Evolutionary conservation across 2,888 invertebrate species (phyloP).

Genomic region (Esperia sulphurella): DNA sequence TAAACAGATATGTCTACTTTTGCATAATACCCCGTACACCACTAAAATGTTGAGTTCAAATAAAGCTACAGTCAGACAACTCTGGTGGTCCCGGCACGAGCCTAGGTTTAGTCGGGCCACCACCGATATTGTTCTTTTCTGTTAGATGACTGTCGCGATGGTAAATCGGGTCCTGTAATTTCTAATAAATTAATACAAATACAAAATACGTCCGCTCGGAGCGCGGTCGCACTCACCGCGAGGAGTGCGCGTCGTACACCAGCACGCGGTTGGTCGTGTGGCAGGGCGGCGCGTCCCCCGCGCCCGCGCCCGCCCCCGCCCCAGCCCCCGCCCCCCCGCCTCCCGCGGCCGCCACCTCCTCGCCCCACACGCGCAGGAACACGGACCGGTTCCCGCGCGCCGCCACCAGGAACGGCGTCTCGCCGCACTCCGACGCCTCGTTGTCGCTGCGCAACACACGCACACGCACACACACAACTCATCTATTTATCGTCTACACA

Average conservation of each 20-base stretch:
- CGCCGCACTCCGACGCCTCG: slow-evolving; percentile 81
- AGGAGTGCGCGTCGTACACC: slow-evolving; percentile 84
- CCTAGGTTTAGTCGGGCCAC: no score
- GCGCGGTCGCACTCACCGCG: background rate
- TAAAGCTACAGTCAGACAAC: no score
- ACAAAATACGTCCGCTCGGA: no score
- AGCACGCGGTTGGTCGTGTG: slow-evolving; percentile 88
- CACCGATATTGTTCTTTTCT: no score
- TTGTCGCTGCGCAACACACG: slow-evolving; percentile 23
- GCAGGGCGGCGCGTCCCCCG: slow-evolving; percentile 82
- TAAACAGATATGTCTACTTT: no score
- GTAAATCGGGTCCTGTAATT: no score
- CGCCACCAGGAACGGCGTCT: slow-evolving; percentile 88
- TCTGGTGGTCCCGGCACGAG: no score
- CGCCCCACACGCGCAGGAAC: slow-evolving; percentile 91
- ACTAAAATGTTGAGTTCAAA: no score
- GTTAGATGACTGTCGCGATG: no score
- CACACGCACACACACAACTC: background rate
- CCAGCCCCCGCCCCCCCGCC: slow-evolving; percentile 72
- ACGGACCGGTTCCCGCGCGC: slow-evolving; percentile 89
- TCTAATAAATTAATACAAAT: no score
- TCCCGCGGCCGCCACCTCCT: slow-evolving; percentile 83
- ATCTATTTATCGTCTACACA: no score
- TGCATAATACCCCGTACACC: no score
- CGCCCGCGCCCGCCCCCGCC: background rate